phyloP scores from a whole-genome alignment of 2,797 vertebrate genomes.

The Balearica regulorum region DNA sequence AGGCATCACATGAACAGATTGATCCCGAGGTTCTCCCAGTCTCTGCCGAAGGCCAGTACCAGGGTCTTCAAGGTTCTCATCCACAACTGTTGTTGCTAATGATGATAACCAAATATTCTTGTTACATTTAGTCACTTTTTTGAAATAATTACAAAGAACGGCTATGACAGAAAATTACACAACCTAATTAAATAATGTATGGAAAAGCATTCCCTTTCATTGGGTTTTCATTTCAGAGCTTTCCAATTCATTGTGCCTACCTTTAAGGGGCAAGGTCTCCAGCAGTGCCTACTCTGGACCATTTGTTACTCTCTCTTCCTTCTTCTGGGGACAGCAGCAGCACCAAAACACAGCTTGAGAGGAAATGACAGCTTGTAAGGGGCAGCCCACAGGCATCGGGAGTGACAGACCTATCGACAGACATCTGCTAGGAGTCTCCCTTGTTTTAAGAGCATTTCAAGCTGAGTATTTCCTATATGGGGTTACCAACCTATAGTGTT shows the following conservation, averaged over 20 bases:
- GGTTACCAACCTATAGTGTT: neutral
- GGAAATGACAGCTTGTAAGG: neutral
- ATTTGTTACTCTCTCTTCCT: neutral
- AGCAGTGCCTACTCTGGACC: neutral
- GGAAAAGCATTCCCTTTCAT: neutral
- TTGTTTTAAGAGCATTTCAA: neutral
- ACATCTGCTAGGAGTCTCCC: neutral
- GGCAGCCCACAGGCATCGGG: neutral
- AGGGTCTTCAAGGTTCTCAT: neutral
- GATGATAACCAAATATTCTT: neutral
- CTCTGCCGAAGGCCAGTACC: neutral
- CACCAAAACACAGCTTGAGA: neutral
- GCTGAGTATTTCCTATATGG: neutral
- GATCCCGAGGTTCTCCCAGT: neutral
- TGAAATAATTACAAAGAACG: neutral
- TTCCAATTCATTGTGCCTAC: neutral
- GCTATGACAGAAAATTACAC: neutral
- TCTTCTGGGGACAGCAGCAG: neutral
- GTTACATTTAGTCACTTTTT: neutral
- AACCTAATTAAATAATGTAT: neutral
- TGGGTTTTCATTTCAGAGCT: neutral
- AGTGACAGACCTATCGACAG: neutral
- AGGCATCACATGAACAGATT: neutral
- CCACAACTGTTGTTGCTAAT: neutral
- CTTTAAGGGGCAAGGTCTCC: neutral